Percentiles rank a stretch among this genome's conserved stretches.
Evolutionary conservation across 2,113 vertebrate species (phyloP).

Genomic region (Pseudopipra pipra): DNA sequence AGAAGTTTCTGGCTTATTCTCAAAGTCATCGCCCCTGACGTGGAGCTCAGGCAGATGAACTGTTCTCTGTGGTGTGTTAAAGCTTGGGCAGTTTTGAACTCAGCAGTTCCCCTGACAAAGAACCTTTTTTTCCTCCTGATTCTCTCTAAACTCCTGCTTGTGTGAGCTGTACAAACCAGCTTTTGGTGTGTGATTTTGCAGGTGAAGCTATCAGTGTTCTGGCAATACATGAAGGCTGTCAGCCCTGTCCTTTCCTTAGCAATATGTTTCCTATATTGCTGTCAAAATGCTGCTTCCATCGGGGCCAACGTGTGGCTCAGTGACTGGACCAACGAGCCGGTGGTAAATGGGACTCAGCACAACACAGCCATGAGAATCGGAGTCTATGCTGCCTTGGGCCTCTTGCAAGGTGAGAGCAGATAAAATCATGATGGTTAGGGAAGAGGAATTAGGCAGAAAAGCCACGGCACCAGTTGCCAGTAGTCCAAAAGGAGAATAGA

Average conservation of each 20-base stretch:
- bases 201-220: slow-evolving; percentile 88
- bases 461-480: background rate
- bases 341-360: slow-evolving; percentile 62
- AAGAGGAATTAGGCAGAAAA: background rate
- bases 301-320: slow-evolving; percentile 95
- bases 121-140: background rate
- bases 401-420: slow-evolving; percentile 85
- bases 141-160: background rate
- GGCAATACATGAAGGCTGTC: slow-evolving; percentile 88
- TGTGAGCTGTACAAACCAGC: background rate
- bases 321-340: slow-evolving; percentile 86
- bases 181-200: slow-evolving; percentile 48
- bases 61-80: background rate
- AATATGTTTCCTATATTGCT: slow-evolving; percentile 84
- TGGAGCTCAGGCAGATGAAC: background rate
- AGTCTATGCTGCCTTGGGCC: slow-evolving; percentile 88
- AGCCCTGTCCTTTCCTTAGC: slow-evolving; percentile 72
- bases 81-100: background rate
- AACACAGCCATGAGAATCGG: slow-evolving; percentile 79
- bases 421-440: background rate
- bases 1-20: background rate
- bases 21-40: background rate
- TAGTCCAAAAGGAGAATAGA: background rate
- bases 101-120: background rate
- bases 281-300: slow-evolving; percentile 87